Conservation (phyloP, 1,140 invertebrate genomes). For the Brachionus rotundiformis region DNA sequence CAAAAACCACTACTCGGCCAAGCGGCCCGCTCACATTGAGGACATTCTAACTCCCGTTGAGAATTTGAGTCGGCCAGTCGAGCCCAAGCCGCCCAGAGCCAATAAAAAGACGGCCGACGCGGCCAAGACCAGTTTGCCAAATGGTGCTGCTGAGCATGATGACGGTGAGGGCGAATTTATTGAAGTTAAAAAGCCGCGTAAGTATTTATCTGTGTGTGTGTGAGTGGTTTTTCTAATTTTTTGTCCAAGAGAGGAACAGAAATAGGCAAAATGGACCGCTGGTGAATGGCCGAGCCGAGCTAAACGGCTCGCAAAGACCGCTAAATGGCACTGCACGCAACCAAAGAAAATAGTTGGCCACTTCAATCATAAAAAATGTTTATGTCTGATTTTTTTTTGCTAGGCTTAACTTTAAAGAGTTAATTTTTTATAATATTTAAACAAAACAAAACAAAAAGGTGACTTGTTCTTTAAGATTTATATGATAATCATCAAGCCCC, state of each 20-base stretch:
- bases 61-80: background rate
- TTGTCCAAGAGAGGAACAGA: background rate
- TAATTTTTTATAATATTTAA: conserved; percentile 21
- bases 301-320: background rate
- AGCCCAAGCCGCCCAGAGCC: background rate
- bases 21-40: background rate
- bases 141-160: background rate
- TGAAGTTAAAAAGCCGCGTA: conserved; percentile 47
- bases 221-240: too few relatives aligned
- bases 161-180: conserved; percentile 14
- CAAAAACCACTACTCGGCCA: background rate
- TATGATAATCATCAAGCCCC: background rate
- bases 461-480: conserved; percentile 17
- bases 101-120: conserved; percentile 20
- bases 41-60: background rate
- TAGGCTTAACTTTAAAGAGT: conserved; percentile 18
- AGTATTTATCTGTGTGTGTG: too few relatives aligned
- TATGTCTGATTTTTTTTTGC: conserved; percentile 15
- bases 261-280: background rate
- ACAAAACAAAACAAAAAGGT: conserved; percentile 16
- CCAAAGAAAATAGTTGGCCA: background rate
- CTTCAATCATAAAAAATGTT: background rate
- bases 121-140: too few relatives aligned
- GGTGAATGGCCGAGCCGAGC: background rate
- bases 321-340: background rate